Evolutionary conservation across 2,888 invertebrate species (phyloP).

Genomic region (Rhamphomyia laevipes): DNA sequence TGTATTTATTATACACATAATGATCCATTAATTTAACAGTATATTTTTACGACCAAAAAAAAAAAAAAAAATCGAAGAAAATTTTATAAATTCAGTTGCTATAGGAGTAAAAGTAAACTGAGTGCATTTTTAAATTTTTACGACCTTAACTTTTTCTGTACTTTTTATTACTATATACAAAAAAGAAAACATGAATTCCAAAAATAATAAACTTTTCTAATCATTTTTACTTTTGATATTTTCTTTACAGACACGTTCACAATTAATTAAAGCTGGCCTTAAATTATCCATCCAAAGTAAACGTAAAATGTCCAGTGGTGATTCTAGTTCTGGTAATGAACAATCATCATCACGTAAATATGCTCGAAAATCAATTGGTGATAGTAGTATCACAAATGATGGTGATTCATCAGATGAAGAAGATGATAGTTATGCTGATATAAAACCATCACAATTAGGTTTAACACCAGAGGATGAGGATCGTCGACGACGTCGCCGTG

Average conservation of each 20-base stretch:
- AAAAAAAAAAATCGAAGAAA: background rate
- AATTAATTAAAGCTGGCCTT: constrained; percentile 81
- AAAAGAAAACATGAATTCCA: background rate
- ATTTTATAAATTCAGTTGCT: too few species aligned
- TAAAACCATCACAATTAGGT: constrained; percentile 44
- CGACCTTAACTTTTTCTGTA: background rate
- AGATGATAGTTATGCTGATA: constrained; percentile 39
- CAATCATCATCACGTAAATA: constrained; percentile 25
- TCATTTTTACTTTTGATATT: constrained; percentile 1
- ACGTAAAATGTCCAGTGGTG: constrained; percentile 62
- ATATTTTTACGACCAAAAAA: background rate
- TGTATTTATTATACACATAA: too few species aligned
- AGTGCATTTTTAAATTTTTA: background rate
- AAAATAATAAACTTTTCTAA: background rate
- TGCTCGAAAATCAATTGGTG: constrained; percentile 23
- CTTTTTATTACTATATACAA: constrained; percentile 2
- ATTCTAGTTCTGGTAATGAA: constrained; percentile 40
- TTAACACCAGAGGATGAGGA: constrained; percentile 88
- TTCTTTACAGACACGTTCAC: constrained; percentile 62
- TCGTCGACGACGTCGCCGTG: constrained; percentile 69
- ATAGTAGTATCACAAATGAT: constrained; percentile 5
- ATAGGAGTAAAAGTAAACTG: too few species aligned
- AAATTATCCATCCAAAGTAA: constrained; percentile 85
- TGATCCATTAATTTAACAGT: too few species aligned
- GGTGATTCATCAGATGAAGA: background rate